Evolutionary conservation across 1,140 invertebrate genomes (phyloP).

Genomic region (Chironomus tepperi): DNA sequence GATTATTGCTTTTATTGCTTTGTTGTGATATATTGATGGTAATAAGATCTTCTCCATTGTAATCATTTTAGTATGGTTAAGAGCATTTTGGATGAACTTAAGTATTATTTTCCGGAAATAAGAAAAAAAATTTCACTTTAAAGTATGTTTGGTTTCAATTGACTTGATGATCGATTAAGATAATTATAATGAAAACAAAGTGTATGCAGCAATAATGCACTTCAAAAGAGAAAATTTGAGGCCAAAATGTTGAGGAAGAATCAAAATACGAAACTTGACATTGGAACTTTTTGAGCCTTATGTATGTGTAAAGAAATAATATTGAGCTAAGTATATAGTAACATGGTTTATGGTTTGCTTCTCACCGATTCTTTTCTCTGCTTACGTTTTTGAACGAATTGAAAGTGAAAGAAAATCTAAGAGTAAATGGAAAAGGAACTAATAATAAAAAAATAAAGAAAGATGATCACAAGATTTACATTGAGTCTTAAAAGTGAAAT

Average conservation of each 20-base stretch:
- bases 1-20: not conserved
- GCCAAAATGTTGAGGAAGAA: not conserved
- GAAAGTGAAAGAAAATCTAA: too few species aligned
- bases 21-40: slow-evolving; percentile 7
- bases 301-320: not conserved
- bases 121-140: not conserved
- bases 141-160: not conserved
- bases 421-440: too few species aligned
- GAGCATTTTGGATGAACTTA: not conserved
- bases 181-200: slow-evolving; percentile 4
- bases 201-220: not conserved
- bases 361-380: not conserved
- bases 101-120: not conserved
- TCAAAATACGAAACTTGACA: not conserved
- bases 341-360: not conserved
- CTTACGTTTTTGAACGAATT: too few species aligned
- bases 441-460: too few species aligned
- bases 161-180: not conserved
- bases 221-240: not conserved
- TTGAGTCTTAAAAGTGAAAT: too few species aligned
- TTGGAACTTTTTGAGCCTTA: not conserved
- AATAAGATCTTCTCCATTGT: not conserved
- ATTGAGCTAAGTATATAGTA: not conserved
- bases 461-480: too few species aligned
- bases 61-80: not conserved